These are phyloP conservation scores for Acinonyx jubatus DNA, from an alignment of 2,113 vertebrate genomes.

Conservation along the genomic window DNA sequence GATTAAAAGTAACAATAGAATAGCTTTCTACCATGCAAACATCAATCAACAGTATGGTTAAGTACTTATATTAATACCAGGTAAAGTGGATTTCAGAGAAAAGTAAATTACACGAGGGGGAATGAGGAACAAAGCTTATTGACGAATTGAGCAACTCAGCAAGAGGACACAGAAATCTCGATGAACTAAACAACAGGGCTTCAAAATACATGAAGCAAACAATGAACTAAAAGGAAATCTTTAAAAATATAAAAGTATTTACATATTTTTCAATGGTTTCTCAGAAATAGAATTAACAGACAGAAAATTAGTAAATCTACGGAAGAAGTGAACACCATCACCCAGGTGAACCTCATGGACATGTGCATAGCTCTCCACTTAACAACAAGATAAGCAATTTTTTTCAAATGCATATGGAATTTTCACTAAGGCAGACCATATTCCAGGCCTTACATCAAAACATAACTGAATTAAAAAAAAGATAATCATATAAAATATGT, in stretches of 20 bases:
- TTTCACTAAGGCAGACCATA: neutral
- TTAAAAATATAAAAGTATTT: neutral
- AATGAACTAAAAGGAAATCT: neutral
- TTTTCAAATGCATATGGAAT: neutral
- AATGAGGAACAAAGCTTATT: too few relatives aligned
- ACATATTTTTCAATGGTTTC: neutral
- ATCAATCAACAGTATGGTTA: neutral
- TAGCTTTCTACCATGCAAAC: neutral
- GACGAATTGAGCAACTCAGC: neutral
- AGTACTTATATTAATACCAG: neutral
- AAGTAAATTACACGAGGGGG: neutral
- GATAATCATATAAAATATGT: neutral
- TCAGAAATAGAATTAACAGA: neutral
- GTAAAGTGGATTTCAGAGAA: neutral
- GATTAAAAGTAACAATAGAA: neutral
- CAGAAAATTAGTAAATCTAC: neutral
- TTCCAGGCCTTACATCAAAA: neutral
- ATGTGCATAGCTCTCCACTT: neutral
- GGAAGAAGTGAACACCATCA: neutral
- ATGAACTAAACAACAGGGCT: neutral
- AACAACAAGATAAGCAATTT: neutral
- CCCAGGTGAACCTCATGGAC: neutral
- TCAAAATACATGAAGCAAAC: neutral
- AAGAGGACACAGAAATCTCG: neutral
- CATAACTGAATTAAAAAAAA: neutral